Conservation (phyloP, 2,113 vertebrate genomes). For the Mola mola region DNA sequence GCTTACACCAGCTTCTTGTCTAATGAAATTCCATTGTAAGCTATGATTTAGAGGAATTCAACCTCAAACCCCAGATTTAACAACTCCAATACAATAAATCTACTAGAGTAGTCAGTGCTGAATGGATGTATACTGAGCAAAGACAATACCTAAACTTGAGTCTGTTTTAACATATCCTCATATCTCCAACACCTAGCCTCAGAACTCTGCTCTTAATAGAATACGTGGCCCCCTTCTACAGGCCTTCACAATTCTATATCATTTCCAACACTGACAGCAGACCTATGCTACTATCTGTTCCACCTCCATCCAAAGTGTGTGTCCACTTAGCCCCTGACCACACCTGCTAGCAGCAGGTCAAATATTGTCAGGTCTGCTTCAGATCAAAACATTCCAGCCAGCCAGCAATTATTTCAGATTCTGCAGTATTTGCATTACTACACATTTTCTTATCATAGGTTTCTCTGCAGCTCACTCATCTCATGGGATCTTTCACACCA, state of each 20-base stretch:
- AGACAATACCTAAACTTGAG: neutral
- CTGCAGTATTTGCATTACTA: constrained; percentile 20
- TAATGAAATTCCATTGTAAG: constrained; percentile 15
- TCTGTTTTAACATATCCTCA: constrained; percentile 18
- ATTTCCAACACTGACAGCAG: neutral
- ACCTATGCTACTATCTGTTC: neutral
- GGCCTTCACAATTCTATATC: constrained; percentile 1
- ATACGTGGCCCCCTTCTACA: constrained; percentile 8
- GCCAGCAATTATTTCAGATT: constrained; percentile 9
- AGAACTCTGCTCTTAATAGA: neutral
- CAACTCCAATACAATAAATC: constrained; percentile 27
- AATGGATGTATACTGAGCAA: constrained; percentile 22
- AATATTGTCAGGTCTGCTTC: constrained; percentile 34
- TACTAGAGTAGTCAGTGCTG: constrained; percentile 20
- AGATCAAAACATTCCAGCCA: constrained; percentile 45
- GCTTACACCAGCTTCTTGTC: constrained; percentile 41
- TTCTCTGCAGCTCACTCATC: constrained; percentile 13
- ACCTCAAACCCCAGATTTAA: constrained; percentile 21
- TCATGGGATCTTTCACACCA: constrained; percentile 3
- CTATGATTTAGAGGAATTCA: constrained; percentile 29
- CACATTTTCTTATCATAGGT: constrained; percentile 14
- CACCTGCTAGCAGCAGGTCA: constrained; percentile 20
- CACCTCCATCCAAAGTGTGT: neutral
- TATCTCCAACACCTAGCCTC: neutral
- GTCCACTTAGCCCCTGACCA: neutral